Conservation (phyloP, 92 coral and sea anemone genomes). For the Heliopora coerulea region DNA sequence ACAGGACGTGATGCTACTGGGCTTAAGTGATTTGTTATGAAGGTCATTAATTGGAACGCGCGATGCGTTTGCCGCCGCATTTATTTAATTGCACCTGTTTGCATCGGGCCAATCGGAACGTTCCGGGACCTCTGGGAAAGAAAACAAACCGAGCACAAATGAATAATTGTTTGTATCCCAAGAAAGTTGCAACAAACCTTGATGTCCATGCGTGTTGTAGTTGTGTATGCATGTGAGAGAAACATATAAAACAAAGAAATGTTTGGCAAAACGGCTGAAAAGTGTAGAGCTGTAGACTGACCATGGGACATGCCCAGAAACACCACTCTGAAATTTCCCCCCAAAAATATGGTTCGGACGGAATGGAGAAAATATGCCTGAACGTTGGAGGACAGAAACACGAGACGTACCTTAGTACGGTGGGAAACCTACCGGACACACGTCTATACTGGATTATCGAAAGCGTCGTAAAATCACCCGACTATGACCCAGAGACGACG, state of each 20-base stretch:
- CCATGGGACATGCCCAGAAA: constrained; percentile 12
- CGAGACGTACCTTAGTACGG: constrained; percentile 88
- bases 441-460: constrained; percentile 85
- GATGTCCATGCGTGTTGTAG: neutral
- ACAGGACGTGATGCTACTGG: too few relatives aligned
- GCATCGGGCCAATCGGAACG: too few relatives aligned
- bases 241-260: neutral
- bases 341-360: constrained; percentile 26
- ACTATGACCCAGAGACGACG: constrained; percentile 83
- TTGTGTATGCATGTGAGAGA: too few relatives aligned
- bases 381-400: constrained; percentile 91
- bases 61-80: too few relatives aligned
- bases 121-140: neutral
- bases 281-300: too few relatives aligned
- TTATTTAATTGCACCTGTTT: too few relatives aligned
- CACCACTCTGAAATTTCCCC: constrained; percentile 34
- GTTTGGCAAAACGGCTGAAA: neutral
- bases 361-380: constrained; percentile 46
- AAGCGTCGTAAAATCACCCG: constrained; percentile 71
- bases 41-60: too few relatives aligned
- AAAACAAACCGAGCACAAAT: constrained; percentile 19
- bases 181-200: too few relatives aligned
- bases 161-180: constrained; percentile 2
- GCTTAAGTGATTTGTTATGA: too few relatives aligned
- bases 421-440: constrained; percentile 80